These are phyloP conservation scores for Panonychus citri DNA, from an alignment of 1,140 invertebrate species.

Conservation along the genomic window DNA sequence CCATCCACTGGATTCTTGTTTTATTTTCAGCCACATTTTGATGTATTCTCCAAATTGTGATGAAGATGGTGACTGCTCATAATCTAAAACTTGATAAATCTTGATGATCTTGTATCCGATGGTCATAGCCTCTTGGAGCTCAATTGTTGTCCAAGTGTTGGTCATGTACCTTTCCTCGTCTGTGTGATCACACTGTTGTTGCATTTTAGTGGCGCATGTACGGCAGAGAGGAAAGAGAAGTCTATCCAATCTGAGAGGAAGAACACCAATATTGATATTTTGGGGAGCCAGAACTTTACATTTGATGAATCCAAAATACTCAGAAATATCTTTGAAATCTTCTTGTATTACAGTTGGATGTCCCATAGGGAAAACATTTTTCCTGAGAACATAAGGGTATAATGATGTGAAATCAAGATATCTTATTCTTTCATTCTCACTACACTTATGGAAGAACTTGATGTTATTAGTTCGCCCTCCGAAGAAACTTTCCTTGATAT, in stretches of 20 bases:
- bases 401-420: slow-evolving; percentile 15
- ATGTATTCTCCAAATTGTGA: neutral
- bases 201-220: slow-evolving; percentile 9
- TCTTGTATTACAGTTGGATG: slow-evolving; percentile 20
- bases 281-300: slow-evolving; percentile 12
- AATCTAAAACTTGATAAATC: neutral
- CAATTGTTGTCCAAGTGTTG: too few species aligned
- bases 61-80: neutral
- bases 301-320: slow-evolving; percentile 16
- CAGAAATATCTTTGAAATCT: slow-evolving; percentile 11
- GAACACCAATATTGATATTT: slow-evolving; percentile 11
- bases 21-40: neutral
- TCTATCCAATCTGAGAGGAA: slow-evolving; percentile 8
- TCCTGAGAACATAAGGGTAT: neutral
- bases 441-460: slow-evolving; percentile 15
- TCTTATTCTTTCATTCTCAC: slow-evolving; percentile 18
- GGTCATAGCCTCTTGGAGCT: too few species aligned
- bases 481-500: slow-evolving; percentile 17
- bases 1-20: slow-evolving; percentile 1
- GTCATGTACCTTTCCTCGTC: too few species aligned
- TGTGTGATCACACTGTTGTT: too few species aligned
- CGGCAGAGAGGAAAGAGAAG: slow-evolving; percentile 15
- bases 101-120: neutral
- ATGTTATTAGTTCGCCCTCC: slow-evolving; percentile 20
- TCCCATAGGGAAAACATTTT: neutral